phyloP scores from a whole-genome alignment of 2,888 invertebrate species.

The Pachydiplax longipennis region DNA sequence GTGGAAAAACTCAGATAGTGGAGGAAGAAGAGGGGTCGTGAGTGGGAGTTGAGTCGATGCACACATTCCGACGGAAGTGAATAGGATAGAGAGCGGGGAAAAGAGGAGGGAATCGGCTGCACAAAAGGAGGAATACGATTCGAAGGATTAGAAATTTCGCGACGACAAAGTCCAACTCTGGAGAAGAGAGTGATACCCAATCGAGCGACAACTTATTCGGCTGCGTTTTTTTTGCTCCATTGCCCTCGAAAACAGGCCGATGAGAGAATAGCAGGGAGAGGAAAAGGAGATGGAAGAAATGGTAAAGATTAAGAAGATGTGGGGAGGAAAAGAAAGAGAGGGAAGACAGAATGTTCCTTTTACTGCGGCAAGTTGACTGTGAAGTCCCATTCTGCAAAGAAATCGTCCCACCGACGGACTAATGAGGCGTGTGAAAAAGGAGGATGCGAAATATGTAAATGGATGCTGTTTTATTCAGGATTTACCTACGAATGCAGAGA shows the following conservation, averaged over 20 bases:
- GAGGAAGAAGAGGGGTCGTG: not conserved
- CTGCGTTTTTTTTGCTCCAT: conserved; percentile 20
- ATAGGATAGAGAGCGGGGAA: not conserved
- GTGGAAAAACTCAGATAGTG: not conserved
- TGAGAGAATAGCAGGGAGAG: not conserved
- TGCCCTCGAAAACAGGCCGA: conserved; percentile 18
- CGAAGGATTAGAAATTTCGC: conserved; percentile 10
- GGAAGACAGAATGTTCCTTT: not conserved
- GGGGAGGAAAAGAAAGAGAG: not conserved
- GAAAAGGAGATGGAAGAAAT: not conserved
- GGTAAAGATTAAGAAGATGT: not conserved
- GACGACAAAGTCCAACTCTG: not conserved
- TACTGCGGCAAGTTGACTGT: conserved; percentile 38
- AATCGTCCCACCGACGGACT: conserved; percentile 15
- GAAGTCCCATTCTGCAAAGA: conserved; percentile 36
- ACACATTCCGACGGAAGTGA: not conserved
- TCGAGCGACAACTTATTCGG: conserved; percentile 25
- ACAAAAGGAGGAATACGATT: not conserved
- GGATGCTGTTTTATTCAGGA: not conserved
- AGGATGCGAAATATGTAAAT: conserved; percentile 7
- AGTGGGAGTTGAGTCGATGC: not conserved
- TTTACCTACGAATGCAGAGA: not conserved
- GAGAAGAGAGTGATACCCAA: conserved; percentile 21
- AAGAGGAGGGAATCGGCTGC: not conserved
- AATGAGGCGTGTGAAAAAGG: conserved; percentile 7